Base-by-base conservation (phyloP, 1,140 invertebrate species). In the Brachionus angularis region DNA sequence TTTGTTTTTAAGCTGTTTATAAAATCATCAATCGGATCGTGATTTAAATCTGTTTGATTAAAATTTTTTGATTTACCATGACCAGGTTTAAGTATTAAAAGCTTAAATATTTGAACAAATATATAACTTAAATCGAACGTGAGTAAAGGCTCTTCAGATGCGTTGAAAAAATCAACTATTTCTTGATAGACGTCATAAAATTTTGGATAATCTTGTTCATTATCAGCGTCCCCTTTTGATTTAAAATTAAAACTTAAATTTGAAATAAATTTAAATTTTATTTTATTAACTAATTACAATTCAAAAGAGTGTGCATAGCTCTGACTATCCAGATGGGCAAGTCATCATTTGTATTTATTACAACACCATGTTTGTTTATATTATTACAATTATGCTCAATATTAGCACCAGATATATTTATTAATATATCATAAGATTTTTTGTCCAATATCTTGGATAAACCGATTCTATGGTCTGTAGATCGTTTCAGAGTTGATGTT, bases 341-440 rank as follows among this genome's bases (percentile, higher is more conserved):
- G 36, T 67, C 62, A 25, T 67, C 62, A 34, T 46, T 33, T 12
- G 62, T 67, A 23, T 67, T 50, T 29, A 67, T 67, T 21, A 67
- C 62, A n/a, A 67, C 62, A 12, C 62, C 62, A n/a, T 67, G 62
- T 23, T 67, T 67, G 23, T 67, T 67, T 25, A 67, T 47, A 50
- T 67, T 46, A 18, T 46, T 67, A 18, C 18, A 21, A 50, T 67
- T 67, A 36, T 67, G 62, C 29, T 67, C 47, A 31, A 67, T 50
- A 50, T 67, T 47, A 34, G 62, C 42, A 18, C 62, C 62, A 10
- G 62, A 46, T 31, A 49, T 46, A 4, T 50, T 67, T 0, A 47
- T 10, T 34, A 67, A 34, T 29, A 33, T 47, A 4, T 67, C 62
- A 16, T 16, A 47, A 5, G 62, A 67, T 18, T 47, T 31, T 21